Evolutionary conservation across 23 tunicate species (phyloP).

Genomic region (Oikopleura dioica): DNA sequence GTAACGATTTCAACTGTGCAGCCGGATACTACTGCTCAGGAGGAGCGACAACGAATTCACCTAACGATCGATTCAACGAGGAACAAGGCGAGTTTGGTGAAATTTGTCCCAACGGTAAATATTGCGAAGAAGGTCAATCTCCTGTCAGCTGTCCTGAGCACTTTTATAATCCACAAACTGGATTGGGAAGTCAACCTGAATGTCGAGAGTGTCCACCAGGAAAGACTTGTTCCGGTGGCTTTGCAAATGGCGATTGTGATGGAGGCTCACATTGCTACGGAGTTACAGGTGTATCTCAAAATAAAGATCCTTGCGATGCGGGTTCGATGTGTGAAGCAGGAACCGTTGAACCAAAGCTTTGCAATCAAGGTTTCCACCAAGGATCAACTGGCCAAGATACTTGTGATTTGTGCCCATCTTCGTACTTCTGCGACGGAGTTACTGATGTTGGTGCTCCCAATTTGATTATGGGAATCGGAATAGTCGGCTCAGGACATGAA

Average conservation of each 20-base stretch:
- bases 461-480: no score
- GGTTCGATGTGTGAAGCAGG: background rate
- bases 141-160: background rate
- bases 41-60: background rate
- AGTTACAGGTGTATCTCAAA: background rate
- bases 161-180: background rate
- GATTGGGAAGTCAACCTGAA: background rate
- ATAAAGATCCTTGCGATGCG: background rate
- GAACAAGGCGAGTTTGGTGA: background rate
- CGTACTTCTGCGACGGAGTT: background rate
- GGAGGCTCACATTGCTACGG: background rate
- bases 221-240: background rate
- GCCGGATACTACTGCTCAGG: background rate
- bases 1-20: background rate
- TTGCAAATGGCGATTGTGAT: background rate
- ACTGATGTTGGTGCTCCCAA: no score
- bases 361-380: background rate
- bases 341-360: background rate
- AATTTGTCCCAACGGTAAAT: background rate
- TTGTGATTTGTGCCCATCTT: background rate
- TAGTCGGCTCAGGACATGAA: no score
- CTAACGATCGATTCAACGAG: background rate
- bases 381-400: background rate
- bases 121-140: background rate
- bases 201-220: conserved; percentile 1